These are phyloP conservation scores for Zapus hudsonius DNA, from an alignment of 2,113 vertebrate genomes.

Conservation along the genomic window DNA sequence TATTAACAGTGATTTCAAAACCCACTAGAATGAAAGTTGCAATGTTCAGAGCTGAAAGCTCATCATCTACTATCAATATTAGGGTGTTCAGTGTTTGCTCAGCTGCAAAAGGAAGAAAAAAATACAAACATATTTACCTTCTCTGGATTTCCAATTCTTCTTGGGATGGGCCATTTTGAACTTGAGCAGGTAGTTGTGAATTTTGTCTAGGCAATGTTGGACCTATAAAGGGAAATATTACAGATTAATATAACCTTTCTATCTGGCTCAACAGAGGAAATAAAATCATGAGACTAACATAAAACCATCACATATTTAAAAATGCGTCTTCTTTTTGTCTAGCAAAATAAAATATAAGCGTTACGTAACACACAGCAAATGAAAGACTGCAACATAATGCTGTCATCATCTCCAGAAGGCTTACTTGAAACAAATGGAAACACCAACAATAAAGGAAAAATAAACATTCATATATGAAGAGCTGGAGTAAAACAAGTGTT, in stretches of 20 bases:
- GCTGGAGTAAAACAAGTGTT: constrained; percentile 75
- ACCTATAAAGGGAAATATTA: constrained; percentile 86
- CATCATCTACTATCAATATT: background rate
- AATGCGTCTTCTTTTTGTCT: constrained; percentile 77
- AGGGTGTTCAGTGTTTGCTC: background rate
- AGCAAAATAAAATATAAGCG: constrained; percentile 85
- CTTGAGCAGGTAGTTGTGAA: constrained; percentile 90
- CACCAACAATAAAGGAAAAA: constrained; percentile 81
- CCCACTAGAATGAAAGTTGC: background rate
- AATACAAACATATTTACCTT: constrained; percentile 86
- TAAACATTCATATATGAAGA: constrained; percentile 76
- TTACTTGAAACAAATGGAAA: constrained; percentile 82
- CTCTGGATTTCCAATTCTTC: constrained; percentile 97
- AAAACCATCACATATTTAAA: constrained; percentile 76
- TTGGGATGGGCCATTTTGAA: constrained; percentile 96
- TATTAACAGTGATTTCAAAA: constrained; percentile 2
- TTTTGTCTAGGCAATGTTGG: constrained; percentile 94
- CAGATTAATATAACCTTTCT: constrained; percentile 57
- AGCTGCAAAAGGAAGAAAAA: background rate
- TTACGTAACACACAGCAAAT: constrained; percentile 82
- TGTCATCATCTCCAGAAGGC: constrained; percentile 75
- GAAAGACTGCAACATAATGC: constrained; percentile 79
- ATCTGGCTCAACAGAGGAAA: constrained; percentile 23
- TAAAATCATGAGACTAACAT: constrained; percentile 73
- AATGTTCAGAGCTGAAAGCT: background rate